Evolutionary conservation across 2,113 vertebrate species (phyloP).

Genomic region (Pelmatolapia mariae): DNA sequence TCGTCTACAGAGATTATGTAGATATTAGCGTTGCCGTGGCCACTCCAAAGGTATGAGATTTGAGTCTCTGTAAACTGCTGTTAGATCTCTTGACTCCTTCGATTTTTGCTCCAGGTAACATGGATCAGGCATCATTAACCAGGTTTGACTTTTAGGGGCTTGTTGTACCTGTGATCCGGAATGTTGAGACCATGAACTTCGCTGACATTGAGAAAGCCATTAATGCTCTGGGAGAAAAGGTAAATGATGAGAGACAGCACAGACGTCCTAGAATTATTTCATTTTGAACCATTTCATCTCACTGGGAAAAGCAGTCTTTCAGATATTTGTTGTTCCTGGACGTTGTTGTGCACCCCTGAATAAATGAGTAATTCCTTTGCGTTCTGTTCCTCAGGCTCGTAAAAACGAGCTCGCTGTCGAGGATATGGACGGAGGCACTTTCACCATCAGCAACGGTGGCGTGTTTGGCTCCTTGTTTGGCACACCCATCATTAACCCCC

Average conservation of each 20-base stretch:
- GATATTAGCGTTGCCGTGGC: conserved; percentile 94
- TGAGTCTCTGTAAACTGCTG: not conserved
- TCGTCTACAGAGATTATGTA: conserved; percentile 93
- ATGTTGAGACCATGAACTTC: conserved; percentile 91
- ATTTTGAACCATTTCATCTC: not conserved
- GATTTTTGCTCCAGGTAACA: not conserved
- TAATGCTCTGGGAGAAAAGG: conserved; percentile 89
- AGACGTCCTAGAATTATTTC: accelerated
- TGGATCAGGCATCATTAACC: not conserved
- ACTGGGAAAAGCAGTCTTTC: not conserved
- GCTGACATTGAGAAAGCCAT: conserved; percentile 87
- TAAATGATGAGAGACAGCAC: conserved; percentile 40
- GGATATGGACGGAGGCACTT: conserved; percentile 96
- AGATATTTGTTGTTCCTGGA: not conserved
- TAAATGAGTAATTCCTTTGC: not conserved
- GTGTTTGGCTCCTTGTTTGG: conserved; percentile 94
- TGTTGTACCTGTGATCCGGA: conserved; percentile 90
- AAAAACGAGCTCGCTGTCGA: conserved; percentile 92
- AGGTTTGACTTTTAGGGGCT: conserved; percentile 74
- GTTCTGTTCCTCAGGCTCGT: conserved; percentile 74
- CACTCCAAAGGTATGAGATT: conserved; percentile 81
- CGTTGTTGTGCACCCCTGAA: too few relatives aligned
- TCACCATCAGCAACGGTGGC: conserved; percentile 94
- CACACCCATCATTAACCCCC: conserved; percentile 94
- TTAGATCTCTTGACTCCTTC: not conserved